Conservation (phyloP, 2,888 invertebrate genomes). For the Calameuta idolon region DNA sequence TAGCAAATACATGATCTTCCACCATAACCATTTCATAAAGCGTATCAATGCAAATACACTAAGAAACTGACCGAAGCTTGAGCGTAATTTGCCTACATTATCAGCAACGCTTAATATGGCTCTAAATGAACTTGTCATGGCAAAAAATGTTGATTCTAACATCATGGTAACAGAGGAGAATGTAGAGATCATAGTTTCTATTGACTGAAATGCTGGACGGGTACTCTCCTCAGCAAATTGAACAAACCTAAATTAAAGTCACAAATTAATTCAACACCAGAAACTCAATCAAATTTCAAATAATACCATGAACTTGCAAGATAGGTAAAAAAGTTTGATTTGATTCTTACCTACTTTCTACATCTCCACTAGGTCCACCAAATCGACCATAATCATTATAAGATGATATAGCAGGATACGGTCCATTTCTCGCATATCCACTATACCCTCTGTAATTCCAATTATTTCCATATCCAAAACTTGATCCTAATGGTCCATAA, state of each 20-base stretch:
- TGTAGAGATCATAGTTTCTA: constrained; percentile 91
- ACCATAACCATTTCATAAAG: constrained; percentile 83
- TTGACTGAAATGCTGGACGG: constrained; percentile 92
- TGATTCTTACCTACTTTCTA: constrained; percentile 72
- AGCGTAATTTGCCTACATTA: constrained; percentile 87
- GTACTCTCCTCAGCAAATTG: constrained; percentile 93
- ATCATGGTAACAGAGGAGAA: constrained; percentile 95
- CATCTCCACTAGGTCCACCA: constrained; percentile 67
- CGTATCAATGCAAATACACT: constrained; percentile 87
- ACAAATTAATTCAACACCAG: not conserved
- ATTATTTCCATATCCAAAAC: constrained; percentile 54
- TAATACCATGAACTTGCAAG: too few species aligned
- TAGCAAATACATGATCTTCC: constrained; percentile 78
- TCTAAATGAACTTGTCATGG: constrained; percentile 93
- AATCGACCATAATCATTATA: constrained; percentile 44
- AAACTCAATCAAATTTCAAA: too few species aligned
- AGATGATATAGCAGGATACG: constrained; percentile 36
- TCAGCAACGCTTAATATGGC: constrained; percentile 97
- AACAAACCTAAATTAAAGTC: constrained; percentile 73
- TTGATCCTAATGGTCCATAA: constrained; percentile 48
- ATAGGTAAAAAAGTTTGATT: too few species aligned
- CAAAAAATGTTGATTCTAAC: constrained; percentile 96
- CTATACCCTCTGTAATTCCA: constrained; percentile 50
- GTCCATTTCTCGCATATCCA: constrained; percentile 68
- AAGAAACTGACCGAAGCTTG: constrained; percentile 88